phyloP scores from a whole-genome alignment of 1,140 invertebrate species.

The Drosophila lacertosa region DNA sequence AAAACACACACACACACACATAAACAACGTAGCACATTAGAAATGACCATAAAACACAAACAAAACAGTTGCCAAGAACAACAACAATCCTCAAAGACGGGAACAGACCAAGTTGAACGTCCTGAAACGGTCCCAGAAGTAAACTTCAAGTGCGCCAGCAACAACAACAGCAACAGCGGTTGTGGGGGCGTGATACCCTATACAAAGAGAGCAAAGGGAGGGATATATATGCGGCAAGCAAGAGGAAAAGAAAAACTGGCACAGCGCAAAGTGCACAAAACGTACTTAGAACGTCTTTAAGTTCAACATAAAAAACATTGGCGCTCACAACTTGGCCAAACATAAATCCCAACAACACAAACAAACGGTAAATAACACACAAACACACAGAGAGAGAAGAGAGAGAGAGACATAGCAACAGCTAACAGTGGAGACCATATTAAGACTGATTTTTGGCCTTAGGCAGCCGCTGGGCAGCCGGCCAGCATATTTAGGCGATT shows the following conservation, averaged over 20 bases:
- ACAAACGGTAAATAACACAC: constrained; percentile 35
- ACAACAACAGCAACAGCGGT: constrained; percentile 35
- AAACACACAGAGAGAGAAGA: constrained; percentile 30
- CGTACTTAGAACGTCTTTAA: constrained; percentile 74
- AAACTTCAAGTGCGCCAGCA: constrained; percentile 66
- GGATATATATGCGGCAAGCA: too few relatives aligned
- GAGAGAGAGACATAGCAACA: constrained; percentile 26
- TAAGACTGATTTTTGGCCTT: constrained; percentile 78
- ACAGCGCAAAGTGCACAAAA: constrained; percentile 64
- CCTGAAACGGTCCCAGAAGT: constrained; percentile 54
- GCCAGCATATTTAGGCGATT: constrained; percentile 79
- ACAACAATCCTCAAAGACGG: constrained; percentile 30
- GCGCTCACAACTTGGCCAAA: constrained; percentile 64
- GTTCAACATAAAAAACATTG: constrained; percentile 78
- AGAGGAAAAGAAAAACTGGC: constrained; percentile 40
- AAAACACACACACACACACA: constrained; percentile 32
- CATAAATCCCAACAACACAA: constrained; percentile 75
- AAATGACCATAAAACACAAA: constrained; percentile 80
- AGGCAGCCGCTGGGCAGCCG: constrained; percentile 60
- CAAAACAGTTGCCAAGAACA: constrained; percentile 77
- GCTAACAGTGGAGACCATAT: constrained; percentile 54
- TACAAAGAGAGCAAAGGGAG: not conserved
- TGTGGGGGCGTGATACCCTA: constrained; percentile 12
- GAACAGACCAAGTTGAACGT: constrained; percentile 62
- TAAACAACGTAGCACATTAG: constrained; percentile 59